Evolutionary conservation across 35 echinoderm and acorn worm genomes (phyloP).

Genomic region (Apostichopus californicus): DNA sequence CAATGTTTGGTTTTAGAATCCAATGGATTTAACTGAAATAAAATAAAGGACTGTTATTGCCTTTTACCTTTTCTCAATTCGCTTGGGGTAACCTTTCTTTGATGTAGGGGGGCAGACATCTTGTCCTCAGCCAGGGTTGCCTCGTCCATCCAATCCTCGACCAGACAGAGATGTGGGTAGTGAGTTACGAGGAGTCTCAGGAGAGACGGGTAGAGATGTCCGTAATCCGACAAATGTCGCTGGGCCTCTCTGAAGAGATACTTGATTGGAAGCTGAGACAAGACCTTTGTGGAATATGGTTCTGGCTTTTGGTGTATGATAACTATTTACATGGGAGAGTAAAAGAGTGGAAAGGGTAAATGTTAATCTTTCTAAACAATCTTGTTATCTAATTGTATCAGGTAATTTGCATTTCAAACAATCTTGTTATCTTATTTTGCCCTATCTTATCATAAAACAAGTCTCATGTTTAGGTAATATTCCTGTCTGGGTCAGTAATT

Average conservation of each 20-base stretch:
- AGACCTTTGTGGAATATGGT: slow-evolving; percentile 80
- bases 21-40: no score
- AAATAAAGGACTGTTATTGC: no score
- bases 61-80: slow-evolving; percentile 37
- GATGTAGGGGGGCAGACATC: not conserved
- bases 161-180: slow-evolving; percentile 96
- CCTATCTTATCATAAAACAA: no score
- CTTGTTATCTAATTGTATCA: no score
- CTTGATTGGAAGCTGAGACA: slow-evolving; percentile 93
- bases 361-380: no score
- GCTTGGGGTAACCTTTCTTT: not conserved
- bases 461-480: no score
- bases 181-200: slow-evolving; percentile 87
- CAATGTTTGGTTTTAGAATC: no score
- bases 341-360: not conserved
- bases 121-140: slow-evolving; percentile 63
- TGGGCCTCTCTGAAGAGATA: slow-evolving; percentile 84
- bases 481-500: no score
- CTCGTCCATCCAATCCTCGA: slow-evolving; percentile 94
- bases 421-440: no score
- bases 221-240: slow-evolving; percentile 73
- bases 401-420: no score
- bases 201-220: slow-evolving; percentile 79
- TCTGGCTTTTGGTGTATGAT: slow-evolving; percentile 69
- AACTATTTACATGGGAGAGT: slow-evolving; percentile 37